phyloP scores from a whole-genome alignment of 2,888 invertebrate species.

The Heteropelma amictum region DNA sequence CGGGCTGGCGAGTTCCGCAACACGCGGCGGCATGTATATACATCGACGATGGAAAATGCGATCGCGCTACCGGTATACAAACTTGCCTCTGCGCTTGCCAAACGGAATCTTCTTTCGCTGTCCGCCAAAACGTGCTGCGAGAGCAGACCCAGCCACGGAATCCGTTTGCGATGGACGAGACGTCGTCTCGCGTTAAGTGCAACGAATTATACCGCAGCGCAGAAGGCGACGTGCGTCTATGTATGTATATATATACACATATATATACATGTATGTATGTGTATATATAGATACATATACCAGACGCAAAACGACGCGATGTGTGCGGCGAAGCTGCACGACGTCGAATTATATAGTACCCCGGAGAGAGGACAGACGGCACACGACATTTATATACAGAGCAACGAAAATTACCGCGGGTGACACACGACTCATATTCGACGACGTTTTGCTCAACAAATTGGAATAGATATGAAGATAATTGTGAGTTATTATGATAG shows the following conservation, averaged over 20 bases:
- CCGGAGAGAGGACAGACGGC: conserved; percentile 29
- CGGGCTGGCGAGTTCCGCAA: not conserved
- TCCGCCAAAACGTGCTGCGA: not conserved
- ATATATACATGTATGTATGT: too few relatives aligned
- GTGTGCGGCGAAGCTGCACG: conserved; percentile 12
- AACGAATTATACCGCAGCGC: conserved; percentile 49
- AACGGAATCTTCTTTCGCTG: not conserved
- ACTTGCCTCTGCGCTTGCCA: not conserved
- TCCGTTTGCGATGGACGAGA: conserved; percentile 50
- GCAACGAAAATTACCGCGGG: conserved; percentile 19
- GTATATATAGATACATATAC: too few relatives aligned
- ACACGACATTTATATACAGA: conserved; percentile 24
- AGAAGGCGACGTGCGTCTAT: conserved; percentile 8
- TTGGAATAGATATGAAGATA: conserved; percentile 4
- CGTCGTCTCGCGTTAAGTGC: conserved; percentile 53
- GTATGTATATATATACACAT: too few relatives aligned
- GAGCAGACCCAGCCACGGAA: conserved; percentile 31
- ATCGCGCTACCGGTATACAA: conserved; percentile 10
- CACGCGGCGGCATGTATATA: not conserved
- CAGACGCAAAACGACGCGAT: too few relatives aligned
- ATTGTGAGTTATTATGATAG: conserved; percentile 10
- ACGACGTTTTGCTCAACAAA: not conserved
- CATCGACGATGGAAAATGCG: conserved; percentile 54
- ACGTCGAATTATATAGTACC: conserved; percentile 26
- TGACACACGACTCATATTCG: not conserved